Evolutionary conservation across 2,113 vertebrate species (phyloP), one percentile per base, ranked within the genome.

Genomic region (Halichoerus grypus): DNA sequence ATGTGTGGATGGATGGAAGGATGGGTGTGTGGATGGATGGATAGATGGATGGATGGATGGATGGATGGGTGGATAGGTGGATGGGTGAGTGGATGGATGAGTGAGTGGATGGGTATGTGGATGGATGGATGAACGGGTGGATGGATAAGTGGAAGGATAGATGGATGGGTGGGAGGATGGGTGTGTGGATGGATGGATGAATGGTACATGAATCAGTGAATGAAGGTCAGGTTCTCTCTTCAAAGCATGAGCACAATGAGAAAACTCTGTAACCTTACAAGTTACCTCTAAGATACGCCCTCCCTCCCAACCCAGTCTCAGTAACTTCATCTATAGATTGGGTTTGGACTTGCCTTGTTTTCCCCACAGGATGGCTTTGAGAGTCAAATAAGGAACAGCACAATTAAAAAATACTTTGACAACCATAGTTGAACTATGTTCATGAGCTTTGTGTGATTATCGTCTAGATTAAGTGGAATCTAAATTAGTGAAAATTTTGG

Each of bases 21-120:
- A 1, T 9, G 28, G 22, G 4, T 10, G 18, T 31, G 5, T 4
- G 21, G n/a, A n/a, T n/a, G n/a, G 21, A 13, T 3, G 51, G 24
- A 0, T 2, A 7, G 7, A 0, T 7, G 21, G 31, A 18, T 18
- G 65, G 67, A 15, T 6, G 11, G 53, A 22, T 9, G 4, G 46
- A 13, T 1, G 1, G 39, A 46, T 24, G 33, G 18, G 7, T 4
- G 14, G 22, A 5, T 11, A 14, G 46, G 0, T 69, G 63, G 4
- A 0, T 49, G 19, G 15, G 1, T 42, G 3, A 9, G 12, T 0
- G 42, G 15, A 1, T 8, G 1, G n/a, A 0, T 14, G 11, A 22
- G 0, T 22, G n/a, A 28, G 0, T 21, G 14, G 26, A 3, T 72
- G 4, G 4, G 1, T 28, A 39, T 39, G 39, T 31, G 53, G 26